These are phyloP conservation scores for Penaeus indicus DNA, from an alignment of 1,140 invertebrate species.

Conservation along the genomic window DNA sequence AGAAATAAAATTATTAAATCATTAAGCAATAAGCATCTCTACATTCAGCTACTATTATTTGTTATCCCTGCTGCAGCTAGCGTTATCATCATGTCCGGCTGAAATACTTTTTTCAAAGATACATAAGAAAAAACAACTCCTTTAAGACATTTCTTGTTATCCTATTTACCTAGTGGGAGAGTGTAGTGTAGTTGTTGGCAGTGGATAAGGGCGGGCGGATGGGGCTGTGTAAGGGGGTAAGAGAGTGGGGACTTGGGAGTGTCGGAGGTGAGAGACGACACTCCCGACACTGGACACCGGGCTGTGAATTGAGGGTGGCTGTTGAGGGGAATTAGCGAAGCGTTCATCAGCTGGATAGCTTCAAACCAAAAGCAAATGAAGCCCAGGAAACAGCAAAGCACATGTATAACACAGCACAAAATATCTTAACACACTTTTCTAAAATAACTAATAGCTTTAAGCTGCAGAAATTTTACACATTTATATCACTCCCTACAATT, in stretches of 20 bases:
- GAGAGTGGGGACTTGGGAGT: slow-evolving; percentile 58
- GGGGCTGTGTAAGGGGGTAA: slow-evolving; percentile 76
- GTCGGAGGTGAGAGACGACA: slow-evolving; percentile 47
- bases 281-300: slow-evolving; percentile 39
- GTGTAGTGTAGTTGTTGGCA: slow-evolving; percentile 4
- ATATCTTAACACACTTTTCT: too few relatives aligned
- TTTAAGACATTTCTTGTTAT: not conserved
- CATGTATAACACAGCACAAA: too few relatives aligned
- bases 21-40: not conserved
- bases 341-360: too few relatives aligned
- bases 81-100: too few relatives aligned
- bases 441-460: too few relatives aligned
- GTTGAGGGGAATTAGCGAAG: not conserved
- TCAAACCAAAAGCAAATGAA: too few relatives aligned
- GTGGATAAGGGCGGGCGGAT: slow-evolving; percentile 77
- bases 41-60: not conserved
- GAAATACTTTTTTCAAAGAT: too few relatives aligned
- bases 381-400: too few relatives aligned
- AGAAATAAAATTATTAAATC: not conserved
- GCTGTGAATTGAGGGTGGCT: slow-evolving; percentile 35
- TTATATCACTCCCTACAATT: too few relatives aligned
- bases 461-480: too few relatives aligned
- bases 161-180: not conserved
- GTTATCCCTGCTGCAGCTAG: not conserved
- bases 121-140: not conserved